phyloP scores from a whole-genome alignment of 2,113 vertebrate genomes.

The Scophthalmus maximus region DNA sequence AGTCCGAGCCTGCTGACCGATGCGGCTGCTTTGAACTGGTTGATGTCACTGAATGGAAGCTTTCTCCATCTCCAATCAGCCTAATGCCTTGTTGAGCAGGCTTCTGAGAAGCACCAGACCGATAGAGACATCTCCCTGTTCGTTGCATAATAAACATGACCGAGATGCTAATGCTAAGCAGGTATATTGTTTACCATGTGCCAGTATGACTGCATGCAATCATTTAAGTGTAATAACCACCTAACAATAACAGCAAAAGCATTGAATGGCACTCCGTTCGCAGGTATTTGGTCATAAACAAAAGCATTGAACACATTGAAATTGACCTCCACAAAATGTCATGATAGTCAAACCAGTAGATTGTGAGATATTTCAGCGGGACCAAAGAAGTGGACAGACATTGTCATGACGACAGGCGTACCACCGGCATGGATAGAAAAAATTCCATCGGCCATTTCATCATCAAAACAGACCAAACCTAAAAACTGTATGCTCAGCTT shows the following conservation, averaged over 20 bases:
- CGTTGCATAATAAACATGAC: background rate
- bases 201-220: too few relatives aligned
- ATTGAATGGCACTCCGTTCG: too few relatives aligned
- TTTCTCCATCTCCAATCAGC: background rate
- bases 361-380: background rate
- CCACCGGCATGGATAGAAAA: background rate
- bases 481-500: slow-evolving; percentile 1
- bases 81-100: slow-evolving; percentile 17
- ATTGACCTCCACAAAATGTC: background rate
- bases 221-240: too few relatives aligned
- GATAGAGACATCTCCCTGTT: background rate
- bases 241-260: background rate
- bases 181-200: background rate
- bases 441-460: slow-evolving; percentile 3
- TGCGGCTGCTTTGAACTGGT: slow-evolving; percentile 18
- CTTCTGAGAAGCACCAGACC: background rate
- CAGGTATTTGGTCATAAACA: background rate
- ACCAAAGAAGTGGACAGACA: background rate
- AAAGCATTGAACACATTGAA: background rate
- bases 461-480: background rate
- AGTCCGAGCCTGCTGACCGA: slow-evolving; percentile 47
- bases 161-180: background rate
- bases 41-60: slow-evolving; percentile 24
- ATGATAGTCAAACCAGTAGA: background rate
- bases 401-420: too few relatives aligned